A percentile compares a stretch with the other conserved stretches of the same genome.
Evolutionary conservation across 2,888 invertebrate genomes (phyloP).

Genomic region (Limnephilus marmoratus): DNA sequence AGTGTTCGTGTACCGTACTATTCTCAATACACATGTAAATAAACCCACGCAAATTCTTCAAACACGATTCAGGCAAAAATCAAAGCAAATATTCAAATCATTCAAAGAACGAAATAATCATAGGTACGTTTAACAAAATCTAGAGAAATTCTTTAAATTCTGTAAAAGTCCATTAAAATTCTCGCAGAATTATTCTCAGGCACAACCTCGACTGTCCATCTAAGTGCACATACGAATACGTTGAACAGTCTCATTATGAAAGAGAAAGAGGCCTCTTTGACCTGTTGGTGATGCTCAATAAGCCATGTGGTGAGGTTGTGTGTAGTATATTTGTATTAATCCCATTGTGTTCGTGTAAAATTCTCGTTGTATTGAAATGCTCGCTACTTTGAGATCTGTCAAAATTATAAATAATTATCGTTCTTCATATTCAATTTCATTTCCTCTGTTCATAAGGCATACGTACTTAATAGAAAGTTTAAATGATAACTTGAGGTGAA

Average conservation of each 20-base stretch:
- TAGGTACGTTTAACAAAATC: neutral
- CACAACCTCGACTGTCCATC: neutral
- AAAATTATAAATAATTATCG: neutral
- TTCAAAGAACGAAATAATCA: neutral
- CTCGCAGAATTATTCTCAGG: neutral
- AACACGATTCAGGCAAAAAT: neutral
- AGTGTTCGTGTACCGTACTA: neutral
- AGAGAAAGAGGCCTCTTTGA: slow-evolving; percentile 4
- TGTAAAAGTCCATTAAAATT: neutral
- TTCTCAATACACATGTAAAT: neutral
- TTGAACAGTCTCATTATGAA: neutral
- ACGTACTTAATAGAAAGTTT: neutral
- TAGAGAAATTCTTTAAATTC: neutral
- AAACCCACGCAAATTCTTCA: neutral
- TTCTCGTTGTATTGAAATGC: neutral
- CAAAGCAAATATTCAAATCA: neutral
- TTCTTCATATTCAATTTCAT: neutral
- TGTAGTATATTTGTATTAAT: neutral
- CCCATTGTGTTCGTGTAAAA: neutral
- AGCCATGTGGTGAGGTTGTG: neutral
- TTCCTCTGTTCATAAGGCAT: neutral
- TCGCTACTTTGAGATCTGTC: neutral
- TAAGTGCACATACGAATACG: neutral
- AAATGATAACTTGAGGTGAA: neutral
- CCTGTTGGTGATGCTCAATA: neutral